Base-by-base conservation (phyloP, 1,140 invertebrate genomes). In the Proales similis region DNA sequence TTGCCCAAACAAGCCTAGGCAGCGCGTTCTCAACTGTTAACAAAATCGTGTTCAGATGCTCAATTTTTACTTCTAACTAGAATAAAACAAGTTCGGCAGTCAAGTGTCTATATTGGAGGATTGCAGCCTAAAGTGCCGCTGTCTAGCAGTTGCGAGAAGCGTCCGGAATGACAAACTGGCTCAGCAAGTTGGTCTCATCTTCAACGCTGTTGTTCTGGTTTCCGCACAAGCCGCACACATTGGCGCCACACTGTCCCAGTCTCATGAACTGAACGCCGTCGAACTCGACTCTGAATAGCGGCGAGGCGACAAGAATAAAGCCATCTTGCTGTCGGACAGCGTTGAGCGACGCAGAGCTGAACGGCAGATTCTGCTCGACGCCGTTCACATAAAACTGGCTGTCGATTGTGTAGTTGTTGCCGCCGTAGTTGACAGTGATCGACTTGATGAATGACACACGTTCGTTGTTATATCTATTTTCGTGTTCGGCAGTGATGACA, bases 1-100 rank as follows among this genome's bases (percentile, higher is more conserved):
- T 45, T 63, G 32, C 62, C 62, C 20, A 49, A 63, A 27, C 32
- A 60, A n/a, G n/a, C n/a, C n/a, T n/a, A n/a, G n/a, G n/a, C n/a
- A n/a, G n/a, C n/a, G n/a, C n/a, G n/a, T n/a, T n/a, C n/a, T n/a
- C n/a, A n/a, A n/a, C n/a, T n/a, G n/a, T n/a, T n/a, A n/a, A n/a
- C n/a, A n/a, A n/a, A n/a, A n/a, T n/a, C n/a, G n/a, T n/a, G n/a
- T n/a, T n/a, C n/a, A n/a, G n/a, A n/a, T n/a, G n/a, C n/a, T n/a
- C n/a, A n/a, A n/a, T n/a, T n/a, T n/a, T n/a, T n/a, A n/a, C n/a
- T n/a, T n/a, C n/a, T n/a, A n/a, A n/a, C n/a, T n/a, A n/a, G n/a
- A n/a, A n/a, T n/a, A n/a, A n/a, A n/a, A n/a, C n/a, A n/a, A n/a
- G n/a, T n/a, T n/a, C n/a, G n/a, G n/a, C n/a, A n/a, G n/a, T n/a